Conservation (phyloP, 2,888 invertebrate species). For the Griposia aprilina region DNA sequence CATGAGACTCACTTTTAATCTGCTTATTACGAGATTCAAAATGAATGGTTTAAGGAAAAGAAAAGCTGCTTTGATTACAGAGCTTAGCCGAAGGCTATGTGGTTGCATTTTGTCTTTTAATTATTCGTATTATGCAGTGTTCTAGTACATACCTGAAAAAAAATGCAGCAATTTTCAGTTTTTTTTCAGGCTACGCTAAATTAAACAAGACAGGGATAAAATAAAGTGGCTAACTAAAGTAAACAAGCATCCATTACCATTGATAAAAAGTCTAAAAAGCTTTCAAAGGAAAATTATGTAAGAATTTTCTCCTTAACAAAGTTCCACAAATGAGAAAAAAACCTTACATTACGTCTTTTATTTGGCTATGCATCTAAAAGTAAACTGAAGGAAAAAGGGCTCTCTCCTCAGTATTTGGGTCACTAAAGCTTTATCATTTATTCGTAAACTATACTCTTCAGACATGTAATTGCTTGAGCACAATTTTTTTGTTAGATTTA, state of each 20-base stretch:
- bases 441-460: too few species aligned
- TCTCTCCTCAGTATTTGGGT: constrained; percentile 28
- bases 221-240: too few species aligned
- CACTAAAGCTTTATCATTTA: too few species aligned
- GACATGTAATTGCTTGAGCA: too few species aligned
- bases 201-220: not conserved
- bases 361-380: constrained; percentile 20
- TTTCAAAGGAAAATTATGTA: not conserved
- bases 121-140: not conserved
- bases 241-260: not conserved
- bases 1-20: too few species aligned
- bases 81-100: too few species aligned
- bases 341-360: constrained; percentile 15
- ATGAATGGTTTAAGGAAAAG: not conserved
- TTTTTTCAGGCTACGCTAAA: not conserved
- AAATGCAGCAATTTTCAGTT: too few species aligned
- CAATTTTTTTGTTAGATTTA: too few species aligned
- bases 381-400: constrained; percentile 35
- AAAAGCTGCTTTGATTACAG: not conserved
- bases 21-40: not conserved
- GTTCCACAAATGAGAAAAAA: constrained; percentile 8
- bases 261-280: not conserved
- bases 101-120: not conserved
- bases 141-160: too few species aligned
- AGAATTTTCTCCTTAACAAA: not conserved